Evolutionary conservation across 2,888 invertebrate species (phyloP).

Genomic region (Erebia epiphron): DNA sequence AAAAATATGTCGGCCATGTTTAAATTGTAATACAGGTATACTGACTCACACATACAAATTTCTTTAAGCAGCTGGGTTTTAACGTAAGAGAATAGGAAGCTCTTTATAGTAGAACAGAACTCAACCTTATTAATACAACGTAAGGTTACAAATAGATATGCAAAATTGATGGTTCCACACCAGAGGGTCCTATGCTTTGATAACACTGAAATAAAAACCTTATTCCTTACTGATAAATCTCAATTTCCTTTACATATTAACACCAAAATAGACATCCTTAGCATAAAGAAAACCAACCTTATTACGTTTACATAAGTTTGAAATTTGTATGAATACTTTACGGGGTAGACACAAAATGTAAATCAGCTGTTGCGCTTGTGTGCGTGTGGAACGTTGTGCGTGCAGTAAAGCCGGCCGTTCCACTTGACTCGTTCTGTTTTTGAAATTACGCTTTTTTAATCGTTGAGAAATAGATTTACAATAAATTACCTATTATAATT

Average conservation of each 20-base stretch:
- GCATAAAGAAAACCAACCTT: constrained; percentile 22
- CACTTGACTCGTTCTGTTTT: constrained; percentile 55
- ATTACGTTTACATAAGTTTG: background rate
- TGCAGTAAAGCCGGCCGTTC: constrained; percentile 49
- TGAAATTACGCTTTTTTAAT: constrained; percentile 44
- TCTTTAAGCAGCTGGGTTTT: constrained; percentile 27
- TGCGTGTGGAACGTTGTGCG: constrained; percentile 47
- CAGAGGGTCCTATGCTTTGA: background rate
- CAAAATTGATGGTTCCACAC: background rate
- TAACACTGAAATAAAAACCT: background rate
- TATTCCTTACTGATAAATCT: background rate
- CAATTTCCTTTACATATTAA: constrained; percentile 14
- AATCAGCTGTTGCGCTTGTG: constrained; percentile 50
- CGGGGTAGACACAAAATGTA: constrained; percentile 46
- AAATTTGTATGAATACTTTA: constrained; percentile 15
- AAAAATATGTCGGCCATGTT: constrained; percentile 47
- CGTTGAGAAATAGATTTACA: constrained; percentile 38
- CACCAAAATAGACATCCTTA: background rate
- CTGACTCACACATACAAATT: constrained; percentile 41
- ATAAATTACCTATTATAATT: constrained; percentile 22
- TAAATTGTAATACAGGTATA: constrained; percentile 49
- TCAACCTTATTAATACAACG: rapidly evolving
- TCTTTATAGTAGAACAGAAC: constrained; percentile 17
- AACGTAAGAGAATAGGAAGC: constrained; percentile 32
- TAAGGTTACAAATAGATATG: constrained; percentile 12